A percentile compares a stretch with the other conserved stretches of the same genome.
These are phyloP conservation scores for Dicroscelio sp. DNA, from an alignment of 2,888 invertebrate genomes.

Conservation along the genomic window DNA sequence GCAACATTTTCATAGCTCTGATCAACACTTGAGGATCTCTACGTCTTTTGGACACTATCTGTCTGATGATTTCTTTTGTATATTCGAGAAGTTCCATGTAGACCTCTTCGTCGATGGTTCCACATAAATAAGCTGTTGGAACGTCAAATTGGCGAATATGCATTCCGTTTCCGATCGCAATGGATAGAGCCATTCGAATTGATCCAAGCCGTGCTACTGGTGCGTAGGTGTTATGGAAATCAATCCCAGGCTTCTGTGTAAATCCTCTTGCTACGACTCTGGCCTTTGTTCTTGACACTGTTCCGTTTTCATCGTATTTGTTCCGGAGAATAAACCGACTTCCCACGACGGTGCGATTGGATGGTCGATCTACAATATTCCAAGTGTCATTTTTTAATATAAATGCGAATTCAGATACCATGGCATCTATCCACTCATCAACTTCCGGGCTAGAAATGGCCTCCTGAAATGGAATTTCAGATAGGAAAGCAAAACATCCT, in stretches of 20 bases:
- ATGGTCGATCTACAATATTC: conserved; percentile 27
- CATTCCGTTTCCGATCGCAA: neutral
- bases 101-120: neutral
- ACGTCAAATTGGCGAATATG: neutral
- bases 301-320: neutral
- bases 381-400: conserved; percentile 39
- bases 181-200: neutral
- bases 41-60: neutral
- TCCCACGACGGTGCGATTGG: neutral
- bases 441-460: conserved; percentile 19
- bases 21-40: neutral
- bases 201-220: conserved; percentile 5
- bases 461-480: too few relatives aligned
- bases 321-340: neutral
- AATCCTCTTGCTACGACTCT: conserved; percentile 27
- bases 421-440: too few relatives aligned
- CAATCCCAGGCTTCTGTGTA: conserved; percentile 31
- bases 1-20: conserved; percentile 9
- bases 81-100: neutral
- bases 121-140: neutral
- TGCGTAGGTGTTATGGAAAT: conserved; percentile 39
- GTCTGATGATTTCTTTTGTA: neutral
- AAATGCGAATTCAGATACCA: neutral
- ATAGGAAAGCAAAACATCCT: too few relatives aligned
- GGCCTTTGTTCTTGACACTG: neutral